Conservation (phyloP, 2,888 invertebrate genomes). For the Hydroisotoma schaefferi region DNA sequence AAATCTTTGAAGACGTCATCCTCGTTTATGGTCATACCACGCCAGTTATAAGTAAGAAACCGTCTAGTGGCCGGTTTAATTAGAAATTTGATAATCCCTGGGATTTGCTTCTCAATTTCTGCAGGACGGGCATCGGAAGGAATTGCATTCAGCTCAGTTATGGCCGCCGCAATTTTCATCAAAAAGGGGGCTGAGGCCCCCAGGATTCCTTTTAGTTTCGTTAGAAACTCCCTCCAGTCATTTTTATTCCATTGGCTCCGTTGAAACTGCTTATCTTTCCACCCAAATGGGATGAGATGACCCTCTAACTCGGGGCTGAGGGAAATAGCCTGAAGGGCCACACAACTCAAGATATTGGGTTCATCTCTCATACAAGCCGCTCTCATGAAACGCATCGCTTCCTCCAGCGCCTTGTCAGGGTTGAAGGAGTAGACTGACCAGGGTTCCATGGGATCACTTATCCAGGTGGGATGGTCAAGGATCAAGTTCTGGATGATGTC, state of each 20-base stretch:
- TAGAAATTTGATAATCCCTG: neutral
- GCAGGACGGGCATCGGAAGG: neutral
- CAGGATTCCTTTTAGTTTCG: neutral
- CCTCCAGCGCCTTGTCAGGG: neutral
- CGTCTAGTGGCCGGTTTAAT: neutral
- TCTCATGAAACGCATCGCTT: neutral
- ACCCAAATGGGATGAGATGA: neutral
- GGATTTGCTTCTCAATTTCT: neutral
- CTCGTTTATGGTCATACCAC: neutral
- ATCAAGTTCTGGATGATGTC: constrained; percentile 8
- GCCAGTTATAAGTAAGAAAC: neutral
- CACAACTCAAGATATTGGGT: neutral
- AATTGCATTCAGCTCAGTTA: neutral
- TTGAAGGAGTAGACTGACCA: neutral
- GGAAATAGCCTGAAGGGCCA: neutral
- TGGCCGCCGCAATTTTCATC: neutral
- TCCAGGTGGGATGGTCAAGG: constrained; percentile 11
- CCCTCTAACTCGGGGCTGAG: neutral
- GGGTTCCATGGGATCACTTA: constrained; percentile 3
- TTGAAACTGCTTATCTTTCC: neutral
- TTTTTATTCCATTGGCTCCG: neutral
- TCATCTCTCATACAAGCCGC: constrained; percentile 4
- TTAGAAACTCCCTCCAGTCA: constrained; percentile 2
- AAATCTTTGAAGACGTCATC: neutral
- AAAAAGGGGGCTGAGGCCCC: neutral